Evolutionary conservation across 2,888 invertebrate species (phyloP), one percentile per base, ranked within the genome.

Genomic region (Tiliacea citrago): DNA sequence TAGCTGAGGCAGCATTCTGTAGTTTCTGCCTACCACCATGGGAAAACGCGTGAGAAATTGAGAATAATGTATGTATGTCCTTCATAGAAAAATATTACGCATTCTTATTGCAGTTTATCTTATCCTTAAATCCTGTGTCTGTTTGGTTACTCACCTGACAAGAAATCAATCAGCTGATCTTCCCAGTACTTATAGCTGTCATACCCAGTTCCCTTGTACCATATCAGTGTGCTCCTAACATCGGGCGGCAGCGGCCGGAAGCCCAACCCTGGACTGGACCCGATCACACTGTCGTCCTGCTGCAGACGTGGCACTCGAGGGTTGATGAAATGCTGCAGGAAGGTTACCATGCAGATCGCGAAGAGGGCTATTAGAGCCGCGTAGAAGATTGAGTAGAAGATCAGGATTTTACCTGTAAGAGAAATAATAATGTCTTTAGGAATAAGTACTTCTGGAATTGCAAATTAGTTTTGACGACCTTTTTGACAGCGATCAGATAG

Each of bases 331-430:
- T 99, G 99, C 95, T 98, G 98, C 89, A 98, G 97, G 96, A 99
- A 99, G 68, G 98, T 98, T 97, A 98, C 98, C 97, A 99, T 98
- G 96, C 99, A 99, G 82, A 99, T 98, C 21, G 98, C 97, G 88
- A 99, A 99, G 90, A 99, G 97, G 0, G 98, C 98, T 55, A 98
- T 98, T 88, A 99, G 97, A 74, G 98, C 98, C 45, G 98, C 97
- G 93, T 99, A 99, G 97, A 99, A 99, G 90, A 99, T 97, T 79
- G 98, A 90, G 96, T 99, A 99, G 97, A 99, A 99, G 60, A 99
- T 94, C 66, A 98, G 97, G 91, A 99, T 98, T 97, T 99, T 99
- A 74, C 97, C 99, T 99, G 97, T 65, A 97, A 96, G 68, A 68
- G 75, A 75, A 79, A 77, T 29, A 51, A 18, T 35, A 35, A 2